These are phyloP conservation scores for Micrasema longulum DNA, from an alignment of 1,140 invertebrate species.

Conservation along the genomic window DNA sequence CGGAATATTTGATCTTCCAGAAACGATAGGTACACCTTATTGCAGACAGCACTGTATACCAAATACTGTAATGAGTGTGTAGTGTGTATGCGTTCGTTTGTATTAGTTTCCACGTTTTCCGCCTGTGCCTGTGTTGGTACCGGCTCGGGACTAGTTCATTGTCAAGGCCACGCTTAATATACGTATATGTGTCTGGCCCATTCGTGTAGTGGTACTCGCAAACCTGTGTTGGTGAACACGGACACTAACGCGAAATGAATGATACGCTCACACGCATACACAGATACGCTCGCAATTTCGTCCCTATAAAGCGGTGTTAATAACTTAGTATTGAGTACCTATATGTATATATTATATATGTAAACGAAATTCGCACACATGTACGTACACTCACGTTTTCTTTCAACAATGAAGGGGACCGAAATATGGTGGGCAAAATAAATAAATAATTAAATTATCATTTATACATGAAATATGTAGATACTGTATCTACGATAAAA, in stretches of 20 bases:
- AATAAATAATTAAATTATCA: no score
- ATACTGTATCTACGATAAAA: no score
- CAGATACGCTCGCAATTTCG: not conserved
- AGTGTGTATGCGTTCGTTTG: no score
- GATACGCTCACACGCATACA: conserved; percentile 15
- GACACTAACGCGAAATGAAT: not conserved
- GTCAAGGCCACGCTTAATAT: conserved; percentile 46
- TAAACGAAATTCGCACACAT: conserved; percentile 5
- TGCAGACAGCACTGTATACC: conserved; percentile 5
- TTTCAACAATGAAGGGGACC: not conserved
- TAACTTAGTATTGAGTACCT: no score
- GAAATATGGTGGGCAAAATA: not conserved
- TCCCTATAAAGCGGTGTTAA: not conserved
- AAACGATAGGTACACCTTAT: not conserved
- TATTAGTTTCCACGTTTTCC: not conserved
- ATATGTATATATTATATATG: no score
- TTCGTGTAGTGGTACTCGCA: not conserved
- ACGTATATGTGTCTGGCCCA: conserved; percentile 20
- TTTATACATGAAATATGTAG: no score
- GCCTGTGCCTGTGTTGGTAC: conserved; percentile 4
- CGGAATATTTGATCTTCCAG: not conserved
- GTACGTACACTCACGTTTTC: conserved; percentile 46
- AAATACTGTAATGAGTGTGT: conserved; percentile 9
- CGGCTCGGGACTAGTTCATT: conserved; percentile 49
- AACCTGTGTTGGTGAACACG: conserved; percentile 9